Base-by-base conservation (phyloP, 2,888 invertebrate genomes). In the Iselma pallidipennis region DNA sequence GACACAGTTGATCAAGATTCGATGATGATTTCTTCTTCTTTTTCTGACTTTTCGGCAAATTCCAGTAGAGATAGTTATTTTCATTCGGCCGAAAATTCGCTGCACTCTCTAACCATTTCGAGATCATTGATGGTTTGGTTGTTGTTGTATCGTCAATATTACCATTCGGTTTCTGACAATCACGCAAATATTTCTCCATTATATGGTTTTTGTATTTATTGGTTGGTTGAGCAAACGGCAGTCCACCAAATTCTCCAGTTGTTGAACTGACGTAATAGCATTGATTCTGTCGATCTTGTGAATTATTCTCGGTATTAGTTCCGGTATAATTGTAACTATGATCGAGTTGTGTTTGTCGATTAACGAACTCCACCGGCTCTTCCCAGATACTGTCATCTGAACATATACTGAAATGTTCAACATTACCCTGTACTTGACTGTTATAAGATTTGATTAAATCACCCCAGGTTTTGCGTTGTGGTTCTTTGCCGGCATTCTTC, bases 371-470 rank as follows among this genome's bases (percentile, higher is more conserved):
- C 59, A 85, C 87, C n/a, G 83, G 82, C 73, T 90, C 91, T 71
- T 89, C 89, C 91, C 91, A 91, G 74, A 91, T 91, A 80, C 91
- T 91, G 76, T 91, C 91, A 63, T 89, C 88, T 0, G 91, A 91
- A 68, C 89, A 88, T 71, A 91, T 91, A 78, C 91, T 91, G 78
- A 91, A 91, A 76, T 91, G 91, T 74, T 91, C 91, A 5, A 91
- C 90, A 78, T 91, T 91, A 10, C 91, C 91, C 65, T 89, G 88
- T 0, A 91, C 91, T 68, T 89, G 89, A 65, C 86, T 86, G 77
- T 91, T 91, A 81, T 91, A 91, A 9, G 89, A 80, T 71, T 88
- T 87, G 60, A 88, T 91, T 4, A 91, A 83, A 76, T 90, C 88
- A 1, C 90, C 89, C 91, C 91, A 91, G 0, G 91, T 90, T 72